phyloP scores from a whole-genome alignment of 1,140 invertebrate genomes.

The Goniozus legneri region DNA sequence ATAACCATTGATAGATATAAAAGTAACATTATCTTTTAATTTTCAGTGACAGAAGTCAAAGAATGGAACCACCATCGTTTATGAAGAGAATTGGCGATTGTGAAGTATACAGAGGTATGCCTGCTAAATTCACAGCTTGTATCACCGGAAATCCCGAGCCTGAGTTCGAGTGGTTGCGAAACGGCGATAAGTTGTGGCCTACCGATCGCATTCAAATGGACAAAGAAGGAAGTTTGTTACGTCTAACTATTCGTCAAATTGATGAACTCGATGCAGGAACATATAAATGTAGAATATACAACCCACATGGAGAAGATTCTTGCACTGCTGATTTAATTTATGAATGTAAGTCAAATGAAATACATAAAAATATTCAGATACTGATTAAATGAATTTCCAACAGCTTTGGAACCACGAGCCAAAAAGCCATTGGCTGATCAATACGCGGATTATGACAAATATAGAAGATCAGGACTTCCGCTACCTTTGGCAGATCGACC shows the following conservation, averaged over 20 bases:
- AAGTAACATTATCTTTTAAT: neutral
- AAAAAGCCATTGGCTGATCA: slow-evolving; percentile 74
- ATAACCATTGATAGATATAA: no score
- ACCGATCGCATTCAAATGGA: slow-evolving; percentile 79
- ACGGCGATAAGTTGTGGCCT: slow-evolving; percentile 74
- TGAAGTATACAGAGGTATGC: slow-evolving; percentile 83
- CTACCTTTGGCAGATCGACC: slow-evolving; percentile 83
- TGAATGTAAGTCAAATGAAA: slow-evolving; percentile 66
- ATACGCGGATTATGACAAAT: slow-evolving; percentile 80
- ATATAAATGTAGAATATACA: slow-evolving; percentile 78
- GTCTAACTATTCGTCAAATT: slow-evolving; percentile 72
- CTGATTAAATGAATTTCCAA: neutral
- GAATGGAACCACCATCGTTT: slow-evolving; percentile 80
- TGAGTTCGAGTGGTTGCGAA: slow-evolving; percentile 80
- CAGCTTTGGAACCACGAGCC: slow-evolving; percentile 67
- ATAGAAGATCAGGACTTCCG: slow-evolving; percentile 74
- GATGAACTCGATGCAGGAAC: slow-evolving; percentile 76
- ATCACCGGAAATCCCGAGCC: slow-evolving; percentile 81
- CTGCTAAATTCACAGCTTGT: slow-evolving; percentile 88
- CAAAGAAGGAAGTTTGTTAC: slow-evolving; percentile 73
- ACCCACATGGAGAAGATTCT: slow-evolving; percentile 78
- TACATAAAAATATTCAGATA: neutral
- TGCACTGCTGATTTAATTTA: slow-evolving; percentile 78
- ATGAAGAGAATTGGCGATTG: slow-evolving; percentile 86
- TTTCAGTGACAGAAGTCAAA: slow-evolving; percentile 66